Percentiles rank a stretch among this genome's conserved stretches.
Evolutionary conservation across 92 coral and sea anemone species (phyloP).

Genomic region (Parazoanthus atlanticus): DNA sequence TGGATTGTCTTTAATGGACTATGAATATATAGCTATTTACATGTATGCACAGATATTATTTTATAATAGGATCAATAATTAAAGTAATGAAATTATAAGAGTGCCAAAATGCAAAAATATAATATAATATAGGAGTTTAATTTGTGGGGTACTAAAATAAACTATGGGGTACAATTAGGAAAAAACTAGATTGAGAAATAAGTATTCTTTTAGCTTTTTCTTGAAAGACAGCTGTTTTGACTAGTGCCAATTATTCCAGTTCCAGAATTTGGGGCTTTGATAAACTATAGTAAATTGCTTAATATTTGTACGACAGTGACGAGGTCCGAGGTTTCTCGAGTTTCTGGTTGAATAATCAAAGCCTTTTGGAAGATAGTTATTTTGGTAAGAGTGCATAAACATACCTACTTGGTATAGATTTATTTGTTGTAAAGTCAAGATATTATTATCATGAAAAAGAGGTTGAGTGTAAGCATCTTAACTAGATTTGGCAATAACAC

Average conservation of each 20-base stretch:
- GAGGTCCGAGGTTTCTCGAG: background rate
- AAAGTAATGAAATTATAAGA: too few species aligned
- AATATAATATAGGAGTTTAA: too few species aligned
- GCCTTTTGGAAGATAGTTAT: background rate
- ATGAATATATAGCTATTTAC: too few species aligned
- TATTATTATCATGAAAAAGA: too few species aligned
- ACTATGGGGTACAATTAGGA: too few species aligned
- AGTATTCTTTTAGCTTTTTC: background rate
- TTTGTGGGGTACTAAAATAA: too few species aligned
- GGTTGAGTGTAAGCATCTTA: too few species aligned
- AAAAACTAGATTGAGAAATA: background rate
- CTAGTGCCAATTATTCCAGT: background rate
- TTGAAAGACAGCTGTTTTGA: background rate
- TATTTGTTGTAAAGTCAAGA: too few species aligned
- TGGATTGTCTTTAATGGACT: too few species aligned
- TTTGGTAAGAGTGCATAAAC: background rate
- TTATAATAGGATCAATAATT: too few species aligned
- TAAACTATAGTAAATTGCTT: background rate
- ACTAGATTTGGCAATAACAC: background rate
- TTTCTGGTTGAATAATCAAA: background rate
- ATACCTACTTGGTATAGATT: background rate
- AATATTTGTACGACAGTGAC: background rate
- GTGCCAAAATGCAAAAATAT: too few species aligned
- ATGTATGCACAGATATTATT: too few species aligned
- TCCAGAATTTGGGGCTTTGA: background rate